Evolutionary conservation across 2,797 vertebrate genomes (phyloP).

Genomic region (Schizopygopsis pylzovi): DNA sequence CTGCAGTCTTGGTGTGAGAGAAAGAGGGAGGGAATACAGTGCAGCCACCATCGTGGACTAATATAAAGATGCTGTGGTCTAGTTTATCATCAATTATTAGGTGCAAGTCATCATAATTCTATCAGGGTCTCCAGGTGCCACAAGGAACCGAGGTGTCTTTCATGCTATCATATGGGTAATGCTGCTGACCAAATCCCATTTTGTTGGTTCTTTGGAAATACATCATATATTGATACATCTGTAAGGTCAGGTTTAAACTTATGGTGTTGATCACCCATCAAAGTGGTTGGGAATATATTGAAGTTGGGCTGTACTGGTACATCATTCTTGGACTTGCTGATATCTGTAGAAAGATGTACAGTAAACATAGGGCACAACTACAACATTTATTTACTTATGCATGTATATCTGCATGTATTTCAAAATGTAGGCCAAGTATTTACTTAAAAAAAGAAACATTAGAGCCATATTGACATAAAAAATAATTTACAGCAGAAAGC

Average conservation of each 20-base stretch:
- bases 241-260: constrained; percentile 38
- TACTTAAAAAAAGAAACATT: no score
- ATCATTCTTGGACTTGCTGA: no score
- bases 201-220: constrained; percentile 33
- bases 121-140: constrained; percentile 24
- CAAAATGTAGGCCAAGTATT: no score
- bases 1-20: not conserved
- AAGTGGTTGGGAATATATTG: no score
- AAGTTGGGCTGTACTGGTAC: no score
- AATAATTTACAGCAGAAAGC: no score
- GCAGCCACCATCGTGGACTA: not conserved
- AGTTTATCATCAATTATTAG: constrained; percentile 43
- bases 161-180: constrained; percentile 5
- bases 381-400: no score
- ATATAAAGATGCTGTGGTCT: constrained; percentile 37
- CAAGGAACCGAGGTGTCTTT: constrained; percentile 3
- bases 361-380: no score
- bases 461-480: no score
- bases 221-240: constrained; percentile 48
- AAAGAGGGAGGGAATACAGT: constrained; percentile 10
- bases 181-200: constrained; percentile 27
- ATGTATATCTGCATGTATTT: no score
- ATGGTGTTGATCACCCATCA: not conserved
- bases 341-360: no score
- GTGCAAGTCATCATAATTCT: constrained; percentile 40